Evolutionary conservation across 2,113 vertebrate genomes (phyloP), one percentile per base, ranked within the genome.

Genomic region (Neogobius melanostomus): DNA sequence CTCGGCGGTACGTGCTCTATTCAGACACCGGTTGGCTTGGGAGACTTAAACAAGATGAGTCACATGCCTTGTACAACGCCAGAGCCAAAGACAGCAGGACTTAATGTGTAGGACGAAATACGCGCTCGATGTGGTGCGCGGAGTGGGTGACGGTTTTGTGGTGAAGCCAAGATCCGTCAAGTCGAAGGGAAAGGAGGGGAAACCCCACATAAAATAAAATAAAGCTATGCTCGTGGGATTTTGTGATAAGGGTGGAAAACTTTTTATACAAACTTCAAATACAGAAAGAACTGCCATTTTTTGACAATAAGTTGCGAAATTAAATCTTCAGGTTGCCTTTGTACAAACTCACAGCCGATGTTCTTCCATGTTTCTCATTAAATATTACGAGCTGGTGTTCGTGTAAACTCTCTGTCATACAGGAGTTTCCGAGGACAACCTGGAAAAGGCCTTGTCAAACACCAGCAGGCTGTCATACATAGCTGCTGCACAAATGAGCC

Each of bases 141-240:
- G 85, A 77, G 89, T 87, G 87, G 89, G 89, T 76, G 86, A 87
- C 0, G 80, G 86, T 89, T 89, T 86, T 88, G 86, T 89, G 89
- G 87, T 76, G 88, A 85, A 71, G 77, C 56, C 66, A 69, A 73
- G 66, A 64, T 56, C 53, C 52, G 47, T 76, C 81, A 72, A 83
- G 80, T 69, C 83, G 85, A 59, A 74, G n/a, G n/a, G n/a, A n/a
- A n/a, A n/a, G n/a, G 70, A 49, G 68, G 61, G 63, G 49, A 69
- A 69, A 68, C 12, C 16, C 15, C 4, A 47, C 64, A 74, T 8
- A 65, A 72, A 67, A 74, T 16, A 46, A 11, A 47, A 44, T 46
- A 8, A 11, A 46, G 43, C 28, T 64, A 15, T 49, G 47, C 36
- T 49, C 17, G 14, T 28, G 8, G 50, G 5, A 64, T 47, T 21